These are phyloP conservation scores for Dipodomys stephensi DNA, from an alignment of 2,113 vertebrate species.

Conservation along the genomic window DNA sequence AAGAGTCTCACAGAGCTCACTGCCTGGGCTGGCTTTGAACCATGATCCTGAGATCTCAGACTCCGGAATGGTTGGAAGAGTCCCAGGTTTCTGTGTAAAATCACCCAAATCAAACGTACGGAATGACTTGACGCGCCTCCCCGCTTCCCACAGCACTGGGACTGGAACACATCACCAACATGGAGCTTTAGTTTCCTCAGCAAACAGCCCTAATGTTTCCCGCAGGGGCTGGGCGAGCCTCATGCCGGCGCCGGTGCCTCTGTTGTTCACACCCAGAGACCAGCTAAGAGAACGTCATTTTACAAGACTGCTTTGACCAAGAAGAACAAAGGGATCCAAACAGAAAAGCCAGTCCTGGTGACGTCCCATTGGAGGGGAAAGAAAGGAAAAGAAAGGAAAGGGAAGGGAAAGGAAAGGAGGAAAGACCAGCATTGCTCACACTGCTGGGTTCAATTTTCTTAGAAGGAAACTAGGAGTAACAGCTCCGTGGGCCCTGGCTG, in stretches of 20 bases:
- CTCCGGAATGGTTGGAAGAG: too few relatives aligned
- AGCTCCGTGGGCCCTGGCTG: not conserved
- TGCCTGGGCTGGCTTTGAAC: too few relatives aligned
- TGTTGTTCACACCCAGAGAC: not conserved
- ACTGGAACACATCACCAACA: not conserved
- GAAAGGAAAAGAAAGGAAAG: not conserved
- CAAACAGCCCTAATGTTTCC: not conserved
- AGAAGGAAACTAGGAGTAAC: not conserved
- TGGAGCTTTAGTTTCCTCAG: conserved; percentile 24
- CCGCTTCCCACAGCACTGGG: not conserved
- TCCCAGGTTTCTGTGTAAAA: too few relatives aligned
- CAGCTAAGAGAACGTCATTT: not conserved
- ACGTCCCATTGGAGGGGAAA: not conserved
- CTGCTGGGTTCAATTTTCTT: not conserved
- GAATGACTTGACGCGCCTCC: not conserved
- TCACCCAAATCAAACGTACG: not conserved
- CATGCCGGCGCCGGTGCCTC: too few relatives aligned
- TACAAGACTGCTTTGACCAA: not conserved
- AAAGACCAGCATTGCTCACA: not conserved
- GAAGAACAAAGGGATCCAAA: too few relatives aligned
- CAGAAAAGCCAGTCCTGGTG: not conserved
- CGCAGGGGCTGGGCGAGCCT: not conserved
- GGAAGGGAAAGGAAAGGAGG: not conserved
- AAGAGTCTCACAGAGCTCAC: too few relatives aligned
- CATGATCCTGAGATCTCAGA: too few relatives aligned